These are phyloP conservation scores for Hormaphis cornu DNA, from an alignment of 1,140 invertebrate species.

Conservation along the genomic window DNA sequence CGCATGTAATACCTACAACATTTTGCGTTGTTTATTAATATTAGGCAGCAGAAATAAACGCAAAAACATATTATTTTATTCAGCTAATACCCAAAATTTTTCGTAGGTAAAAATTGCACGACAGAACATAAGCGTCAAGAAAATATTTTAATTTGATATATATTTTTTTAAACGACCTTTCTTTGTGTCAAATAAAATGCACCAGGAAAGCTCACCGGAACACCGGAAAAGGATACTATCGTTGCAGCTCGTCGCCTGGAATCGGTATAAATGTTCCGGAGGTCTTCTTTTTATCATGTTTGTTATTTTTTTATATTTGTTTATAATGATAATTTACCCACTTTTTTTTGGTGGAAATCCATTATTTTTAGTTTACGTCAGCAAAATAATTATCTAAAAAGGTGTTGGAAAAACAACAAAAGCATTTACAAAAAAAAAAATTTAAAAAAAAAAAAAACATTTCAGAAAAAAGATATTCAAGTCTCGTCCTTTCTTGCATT, in stretches of 20 bases:
- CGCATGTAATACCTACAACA: no score
- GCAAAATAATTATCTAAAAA: conserved; percentile 28
- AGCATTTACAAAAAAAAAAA: neutral
- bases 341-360: conserved; percentile 2
- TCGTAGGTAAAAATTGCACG: neutral
- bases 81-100: neutral
- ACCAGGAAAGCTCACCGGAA: conserved; percentile 22
- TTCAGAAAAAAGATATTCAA: neutral
- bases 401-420: conserved; percentile 5
- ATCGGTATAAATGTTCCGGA: conserved; percentile 23
- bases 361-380: conserved; percentile 22
- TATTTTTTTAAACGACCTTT: conserved; percentile 6
- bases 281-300: conserved; percentile 17
- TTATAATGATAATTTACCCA: conserved; percentile 26
- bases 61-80: conserved; percentile 14
- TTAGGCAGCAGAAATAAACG: no score
- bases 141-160: conserved; percentile 23
- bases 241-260: conserved; percentile 20
- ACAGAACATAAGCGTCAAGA: neutral
- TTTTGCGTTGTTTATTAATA: no score
- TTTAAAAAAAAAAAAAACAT: neutral
- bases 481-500: neutral
- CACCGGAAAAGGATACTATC: conserved; percentile 24
- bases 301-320: conserved; percentile 5
- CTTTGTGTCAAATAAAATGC: conserved; percentile 18